Base-by-base conservation (phyloP, 2,888 invertebrate species). In the Dicranocentrus wangi region DNA sequence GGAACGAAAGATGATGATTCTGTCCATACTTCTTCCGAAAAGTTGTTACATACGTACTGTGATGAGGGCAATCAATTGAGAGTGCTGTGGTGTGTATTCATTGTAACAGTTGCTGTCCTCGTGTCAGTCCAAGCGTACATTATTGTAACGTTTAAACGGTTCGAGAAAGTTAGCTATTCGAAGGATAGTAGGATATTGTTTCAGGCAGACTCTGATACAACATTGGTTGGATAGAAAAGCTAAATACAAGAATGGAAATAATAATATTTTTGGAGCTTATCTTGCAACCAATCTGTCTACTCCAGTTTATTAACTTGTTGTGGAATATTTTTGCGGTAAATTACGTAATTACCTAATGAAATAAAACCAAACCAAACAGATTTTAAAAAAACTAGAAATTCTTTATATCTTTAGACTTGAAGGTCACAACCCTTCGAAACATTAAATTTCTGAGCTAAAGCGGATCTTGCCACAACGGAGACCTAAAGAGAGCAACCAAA, bases 151-250 rank as follows among this genome's bases (percentile, higher is more conserved):
- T 53, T 83, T 3, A 80, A 61, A 58, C 66, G 58, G 42, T n/a
- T 47, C 15, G 27, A 76, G 61, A 47, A 42, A 43, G 60, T 76
- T n/a, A 70, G 70, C 21, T 82, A 82, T 73, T 25, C 58, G 0
- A 83, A 69, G 39, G 80, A 82, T 55, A 82, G 80, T n/a, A 71
- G 72, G 23, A 83, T 83, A 53, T 42, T 83, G n/a, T 82, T 71
- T 42, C 47, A 68, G 10, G 79, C 75, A 19, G 76, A 76, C 2
- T 63, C 68, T 8, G 76, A 76, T 32, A 7, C 32, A 7, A 32
- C 32, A 32, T 32, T n/a, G n/a, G n/a, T n/a, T n/a, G n/a, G n/a
- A n/a, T n/a, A n/a, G n/a, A n/a, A n/a, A n/a, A 39, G 39, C 39
- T 8, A 13, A 39, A 39, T 8, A 13, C 39, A 39, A 13, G 39